phyloP scores from a whole-genome alignment of 2,113 vertebrate genomes.

The Pavo muticus region DNA sequence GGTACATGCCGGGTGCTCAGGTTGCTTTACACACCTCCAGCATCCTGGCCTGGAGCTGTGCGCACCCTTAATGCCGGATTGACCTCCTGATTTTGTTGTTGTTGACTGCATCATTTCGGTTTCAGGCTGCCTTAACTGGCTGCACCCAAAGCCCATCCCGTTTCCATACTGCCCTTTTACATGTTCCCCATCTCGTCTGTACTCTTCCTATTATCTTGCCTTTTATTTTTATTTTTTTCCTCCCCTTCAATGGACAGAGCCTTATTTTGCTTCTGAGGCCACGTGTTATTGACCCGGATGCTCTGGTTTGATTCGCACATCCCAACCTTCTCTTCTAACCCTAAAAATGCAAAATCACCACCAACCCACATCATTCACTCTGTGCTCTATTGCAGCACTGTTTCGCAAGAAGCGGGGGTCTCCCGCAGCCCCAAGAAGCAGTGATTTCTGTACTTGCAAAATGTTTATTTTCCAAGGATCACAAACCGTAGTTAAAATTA shows the following conservation, averaged over 20 bases:
- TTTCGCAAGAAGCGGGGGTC: neutral
- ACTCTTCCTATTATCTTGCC: neutral
- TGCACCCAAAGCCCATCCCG: neutral
- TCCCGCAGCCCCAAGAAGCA: neutral
- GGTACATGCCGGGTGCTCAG: slow-evolving; percentile 38
- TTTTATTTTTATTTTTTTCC: neutral
- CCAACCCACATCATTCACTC: neutral
- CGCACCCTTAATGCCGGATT: neutral
- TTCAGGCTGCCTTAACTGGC: neutral
- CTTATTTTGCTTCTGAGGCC: neutral
- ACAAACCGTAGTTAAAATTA: slow-evolving; percentile 12
- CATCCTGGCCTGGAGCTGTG: neutral
- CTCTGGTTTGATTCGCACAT: neutral
- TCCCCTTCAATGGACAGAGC: neutral
- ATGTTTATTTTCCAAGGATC: slow-evolving; percentile 18
- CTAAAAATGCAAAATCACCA: neutral
- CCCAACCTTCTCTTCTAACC: neutral
- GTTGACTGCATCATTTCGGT: neutral
- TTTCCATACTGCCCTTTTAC: slow-evolving; percentile 16
- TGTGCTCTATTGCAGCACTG: neutral
- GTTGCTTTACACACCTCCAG: slow-evolving; percentile 2
- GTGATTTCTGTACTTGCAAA: neutral
- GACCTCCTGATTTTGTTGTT: neutral
- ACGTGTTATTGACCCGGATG: neutral
- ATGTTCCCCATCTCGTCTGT: neutral